These are phyloP conservation scores for Athalia circularis DNA, from an alignment of 2,888 invertebrate genomes.

Conservation along the genomic window DNA sequence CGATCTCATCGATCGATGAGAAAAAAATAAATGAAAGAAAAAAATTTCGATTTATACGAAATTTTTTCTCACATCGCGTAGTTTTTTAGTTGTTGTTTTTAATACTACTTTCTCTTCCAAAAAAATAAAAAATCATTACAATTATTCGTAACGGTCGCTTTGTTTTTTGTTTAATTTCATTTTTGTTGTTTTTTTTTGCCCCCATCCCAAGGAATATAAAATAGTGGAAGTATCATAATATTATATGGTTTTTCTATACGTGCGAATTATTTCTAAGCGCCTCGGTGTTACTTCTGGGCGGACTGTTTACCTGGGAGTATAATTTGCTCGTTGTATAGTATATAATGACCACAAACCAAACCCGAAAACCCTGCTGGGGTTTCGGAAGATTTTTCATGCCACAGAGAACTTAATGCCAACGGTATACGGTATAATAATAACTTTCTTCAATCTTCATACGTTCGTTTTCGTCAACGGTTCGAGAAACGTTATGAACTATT, in stretches of 20 bases:
- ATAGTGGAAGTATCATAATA: not conserved
- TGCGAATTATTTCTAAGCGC: conserved; percentile 9
- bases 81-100: too few relatives aligned
- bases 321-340: conserved; percentile 65
- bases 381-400: conserved; percentile 13
- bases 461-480: not conserved
- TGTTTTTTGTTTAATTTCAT: too few relatives aligned
- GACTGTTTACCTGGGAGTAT: conserved; percentile 67
- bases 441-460: conserved; percentile 19
- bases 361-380: conserved; percentile 28
- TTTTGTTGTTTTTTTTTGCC: not conserved
- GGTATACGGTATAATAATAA: not conserved
- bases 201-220: conserved; percentile 32
- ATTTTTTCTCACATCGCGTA: too few relatives aligned
- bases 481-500: not conserved
- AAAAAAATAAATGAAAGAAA: too few relatives aligned
- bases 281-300: conserved; percentile 58
- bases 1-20: too few relatives aligned
- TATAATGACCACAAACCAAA: conserved; percentile 56
- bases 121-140: too few relatives aligned
- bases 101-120: too few relatives aligned
- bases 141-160: too few relatives aligned
- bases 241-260: not conserved
- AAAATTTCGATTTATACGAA: too few relatives aligned
- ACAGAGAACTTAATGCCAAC: not conserved